phyloP scores from a whole-genome alignment of 2,113 vertebrate genomes.

The Hippocampus barbouri region DNA sequence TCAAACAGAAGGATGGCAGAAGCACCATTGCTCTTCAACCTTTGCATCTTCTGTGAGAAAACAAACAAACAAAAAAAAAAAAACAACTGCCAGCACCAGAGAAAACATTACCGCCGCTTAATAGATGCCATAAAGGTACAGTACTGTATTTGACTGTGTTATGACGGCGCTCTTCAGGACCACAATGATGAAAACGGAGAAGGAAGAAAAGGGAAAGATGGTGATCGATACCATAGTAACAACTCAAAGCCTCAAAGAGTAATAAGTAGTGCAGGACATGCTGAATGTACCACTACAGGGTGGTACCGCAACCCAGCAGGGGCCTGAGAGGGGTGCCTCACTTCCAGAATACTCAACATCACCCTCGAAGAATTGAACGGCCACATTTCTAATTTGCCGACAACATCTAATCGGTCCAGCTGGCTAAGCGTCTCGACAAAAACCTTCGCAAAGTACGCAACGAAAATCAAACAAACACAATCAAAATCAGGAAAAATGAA shows the following conservation, averaged over 20 bases:
- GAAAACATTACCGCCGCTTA: not conserved
- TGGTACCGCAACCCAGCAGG: not conserved
- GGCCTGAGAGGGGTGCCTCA: not conserved
- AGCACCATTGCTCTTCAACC: not conserved
- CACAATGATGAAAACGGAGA: not conserved
- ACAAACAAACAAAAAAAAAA: not conserved
- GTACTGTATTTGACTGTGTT: not conserved
- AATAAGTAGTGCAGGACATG: not conserved
- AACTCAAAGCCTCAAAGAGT: not conserved
- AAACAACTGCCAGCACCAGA: not conserved
- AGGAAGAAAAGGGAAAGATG: not conserved
- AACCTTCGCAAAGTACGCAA: not conserved
- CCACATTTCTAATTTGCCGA: not conserved
- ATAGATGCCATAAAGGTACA: not conserved
- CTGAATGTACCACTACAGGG: not conserved
- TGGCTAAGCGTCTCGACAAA: not conserved
- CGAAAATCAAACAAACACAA: not conserved
- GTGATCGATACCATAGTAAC: not conserved
- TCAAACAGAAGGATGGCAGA: not conserved
- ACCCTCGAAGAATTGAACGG: not conserved
- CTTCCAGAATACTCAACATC: not conserved
- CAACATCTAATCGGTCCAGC: not conserved
- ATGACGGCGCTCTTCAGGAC: not conserved
- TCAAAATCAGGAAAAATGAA: not conserved
- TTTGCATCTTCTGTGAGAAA: not conserved